A percentile compares a stretch with the other conserved stretches of the same genome.
phyloP scores from a whole-genome alignment of 2,888 invertebrate species.

The Sphaeridia pumilis region DNA sequence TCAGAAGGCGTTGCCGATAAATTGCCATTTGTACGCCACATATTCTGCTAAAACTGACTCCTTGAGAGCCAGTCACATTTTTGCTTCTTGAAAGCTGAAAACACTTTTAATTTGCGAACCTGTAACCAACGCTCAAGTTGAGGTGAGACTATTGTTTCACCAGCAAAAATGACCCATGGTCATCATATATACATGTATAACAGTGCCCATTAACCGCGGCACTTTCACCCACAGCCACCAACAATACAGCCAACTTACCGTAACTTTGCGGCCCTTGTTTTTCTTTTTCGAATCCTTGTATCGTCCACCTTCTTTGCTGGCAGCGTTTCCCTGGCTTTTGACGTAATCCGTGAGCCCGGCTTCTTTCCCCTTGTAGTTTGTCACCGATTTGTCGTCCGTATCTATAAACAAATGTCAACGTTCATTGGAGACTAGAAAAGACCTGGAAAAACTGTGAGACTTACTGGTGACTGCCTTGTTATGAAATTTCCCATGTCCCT shows the following conservation, averaged over 20 bases:
- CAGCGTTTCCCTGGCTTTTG: conserved; percentile 22
- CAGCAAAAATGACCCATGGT: neutral
- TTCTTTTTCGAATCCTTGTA: conserved; percentile 33
- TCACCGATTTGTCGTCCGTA: conserved; percentile 31
- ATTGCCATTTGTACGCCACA: no score
- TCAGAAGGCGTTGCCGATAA: no score
- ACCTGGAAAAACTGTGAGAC: neutral
- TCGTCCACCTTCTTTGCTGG: conserved; percentile 28
- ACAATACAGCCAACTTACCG: no score
- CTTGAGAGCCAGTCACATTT: no score
- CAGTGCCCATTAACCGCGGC: no score
- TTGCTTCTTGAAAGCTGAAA: no score
- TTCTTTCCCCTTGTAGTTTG: conserved; percentile 29
- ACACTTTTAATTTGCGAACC: no score
- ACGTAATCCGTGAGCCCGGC: conserved; percentile 29
- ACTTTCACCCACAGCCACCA: no score
- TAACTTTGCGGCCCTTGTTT: conserved; percentile 36
- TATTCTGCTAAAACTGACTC: no score
- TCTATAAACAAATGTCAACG: conserved; percentile 14
- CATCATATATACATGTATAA: no score
- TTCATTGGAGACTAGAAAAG: neutral
- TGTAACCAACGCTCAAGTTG: neutral
- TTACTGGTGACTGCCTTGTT: conserved; percentile 29
- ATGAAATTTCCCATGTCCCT: conserved; percentile 26
- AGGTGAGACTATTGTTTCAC: neutral